Base-by-base conservation (phyloP, 2,797 vertebrate species). In the Mionectes olivaceus region DNA sequence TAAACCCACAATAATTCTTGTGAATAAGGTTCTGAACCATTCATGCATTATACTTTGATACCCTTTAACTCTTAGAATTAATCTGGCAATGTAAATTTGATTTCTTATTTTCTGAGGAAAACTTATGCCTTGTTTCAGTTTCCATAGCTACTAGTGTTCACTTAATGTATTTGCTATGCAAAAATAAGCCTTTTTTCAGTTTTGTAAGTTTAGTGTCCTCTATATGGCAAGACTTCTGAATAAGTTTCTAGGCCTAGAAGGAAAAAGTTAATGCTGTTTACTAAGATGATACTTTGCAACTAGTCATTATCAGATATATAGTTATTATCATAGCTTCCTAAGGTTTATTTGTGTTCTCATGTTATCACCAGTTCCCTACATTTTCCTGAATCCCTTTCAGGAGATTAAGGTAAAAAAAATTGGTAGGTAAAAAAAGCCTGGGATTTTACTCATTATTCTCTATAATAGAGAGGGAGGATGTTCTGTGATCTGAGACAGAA, bases 131-230 rank as follows among this genome's bases (percentile, higher is more conserved):
- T 35, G 3, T 90, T 93, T 83, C 46, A 24, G 39, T 94, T 93
- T 83, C 89, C 61, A 91, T 93, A 77, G 76, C 47, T 95, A 78
- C 76, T 85, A 50, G 39, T 22, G 21, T 80, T 93, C 46, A n/a
- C n/a, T 78, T 89, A 86, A 78, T 92, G 61, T 67, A 75, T 87
- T 92, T 91, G 9, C 57, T 67, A 49, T 68, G 64, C 23, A 47
- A 88, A 87, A 89, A 60, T 68, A 79, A 67, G 24, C 21, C 7
- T 57, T 82, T 73, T 86, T 43, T 67, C 52, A 55, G 21, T 81
- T 85, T 87, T 91, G 9, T n/a, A 73, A 63, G 65, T 93, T 59
- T 75, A 44, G 19, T 75, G 18, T 81, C 30, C 9, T 60, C 30
- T 77, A 7, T 46, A 47, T 49, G 74, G 21, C 35, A 75, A 83